phyloP scores from a whole-genome alignment of 1,140 invertebrate genomes.

The Bombus haemorrhoidalis region DNA sequence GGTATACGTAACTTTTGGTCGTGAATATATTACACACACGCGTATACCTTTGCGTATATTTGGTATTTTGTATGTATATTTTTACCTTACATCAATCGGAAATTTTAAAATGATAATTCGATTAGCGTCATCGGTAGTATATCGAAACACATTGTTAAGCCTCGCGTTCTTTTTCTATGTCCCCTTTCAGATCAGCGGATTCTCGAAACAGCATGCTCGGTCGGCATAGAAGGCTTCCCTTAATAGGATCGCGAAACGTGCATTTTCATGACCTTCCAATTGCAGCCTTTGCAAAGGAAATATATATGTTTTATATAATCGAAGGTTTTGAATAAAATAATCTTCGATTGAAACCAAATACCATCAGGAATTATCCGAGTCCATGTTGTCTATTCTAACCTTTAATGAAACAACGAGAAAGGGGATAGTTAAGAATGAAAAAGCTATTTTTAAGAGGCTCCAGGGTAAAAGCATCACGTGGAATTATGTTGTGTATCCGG shows the following conservation, averaged over 20 bases:
- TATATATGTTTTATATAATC: background rate
- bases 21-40: background rate
- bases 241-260: slow-evolving; percentile 51
- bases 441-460: no score
- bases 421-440: background rate
- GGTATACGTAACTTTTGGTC: background rate
- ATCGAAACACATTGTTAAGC: background rate
- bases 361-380: background rate
- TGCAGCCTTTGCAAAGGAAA: background rate
- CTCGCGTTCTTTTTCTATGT: slow-evolving; percentile 10
- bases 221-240: slow-evolving; percentile 43
- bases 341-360: background rate
- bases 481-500: background rate
- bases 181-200: slow-evolving; percentile 32
- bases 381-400: no score
- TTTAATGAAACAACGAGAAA: background rate
- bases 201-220: slow-evolving; percentile 3
- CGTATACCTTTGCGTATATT: background rate
- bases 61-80: background rate
- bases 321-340: background rate
- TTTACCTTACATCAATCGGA: background rate
- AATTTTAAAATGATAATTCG: slow-evolving; percentile 14
- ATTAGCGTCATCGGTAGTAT: background rate
- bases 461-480: no score
- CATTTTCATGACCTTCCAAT: slow-evolving; percentile 48